phyloP scores from a whole-genome alignment of 2,113 vertebrate species.

The Xyrauchen texanus region DNA sequence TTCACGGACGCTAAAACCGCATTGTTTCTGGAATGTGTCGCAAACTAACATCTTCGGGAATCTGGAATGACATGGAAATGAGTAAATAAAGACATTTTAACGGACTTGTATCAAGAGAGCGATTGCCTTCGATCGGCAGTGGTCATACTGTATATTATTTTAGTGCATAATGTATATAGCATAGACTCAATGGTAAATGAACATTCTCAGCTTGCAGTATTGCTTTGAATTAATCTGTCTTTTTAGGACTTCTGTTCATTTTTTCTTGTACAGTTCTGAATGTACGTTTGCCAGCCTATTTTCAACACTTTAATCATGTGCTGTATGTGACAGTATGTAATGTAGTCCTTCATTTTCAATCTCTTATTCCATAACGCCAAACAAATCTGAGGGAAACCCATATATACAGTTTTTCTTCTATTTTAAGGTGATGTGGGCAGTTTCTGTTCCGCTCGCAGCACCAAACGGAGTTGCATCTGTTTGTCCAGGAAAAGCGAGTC shows the following conservation, averaged over 20 bases:
- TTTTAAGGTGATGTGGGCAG: no score
- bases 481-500: no score
- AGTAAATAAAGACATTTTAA: background rate
- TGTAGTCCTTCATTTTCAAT: no score
- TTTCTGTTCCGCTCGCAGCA: no score
- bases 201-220: slow-evolving; percentile 73
- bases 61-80: background rate
- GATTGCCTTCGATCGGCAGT: slow-evolving; percentile 43
- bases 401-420: no score
- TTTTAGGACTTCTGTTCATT: slow-evolving; percentile 78
- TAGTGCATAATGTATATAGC: slow-evolving; percentile 78
- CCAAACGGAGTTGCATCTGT: no score
- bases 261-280: slow-evolving; percentile 52
- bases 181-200: slow-evolving; percentile 72
- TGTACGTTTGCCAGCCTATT: background rate
- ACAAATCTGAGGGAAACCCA: background rate
- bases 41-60: no score
- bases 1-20: no score
- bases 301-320: no score
- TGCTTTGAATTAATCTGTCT: slow-evolving; percentile 69
- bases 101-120: background rate
- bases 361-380: no score
- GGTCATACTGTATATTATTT: slow-evolving; percentile 14
- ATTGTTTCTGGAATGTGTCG: no score
- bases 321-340: no score